Percentiles rank a stretch among this genome's conserved stretches.
These are phyloP conservation scores for Clanis bilineata DNA, from an alignment of 2,888 invertebrate genomes.

Conservation along the genomic window DNA sequence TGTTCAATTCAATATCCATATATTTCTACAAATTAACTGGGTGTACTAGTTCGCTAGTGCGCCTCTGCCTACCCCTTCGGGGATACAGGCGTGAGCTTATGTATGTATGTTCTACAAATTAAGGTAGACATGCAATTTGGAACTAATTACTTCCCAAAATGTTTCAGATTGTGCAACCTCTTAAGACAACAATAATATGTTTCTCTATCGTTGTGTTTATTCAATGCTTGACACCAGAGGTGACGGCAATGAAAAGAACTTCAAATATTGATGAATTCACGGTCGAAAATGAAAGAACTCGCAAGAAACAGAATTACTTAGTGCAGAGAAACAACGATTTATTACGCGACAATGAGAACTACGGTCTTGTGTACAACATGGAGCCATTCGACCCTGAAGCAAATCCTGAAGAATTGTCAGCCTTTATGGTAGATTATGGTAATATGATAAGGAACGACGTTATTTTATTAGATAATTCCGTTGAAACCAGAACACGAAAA, in stretches of 20 bases:
- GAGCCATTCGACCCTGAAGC: conserved; percentile 45
- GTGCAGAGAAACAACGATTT: conserved; percentile 50
- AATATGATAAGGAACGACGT: conserved; percentile 72
- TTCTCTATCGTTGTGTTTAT: conserved; percentile 48
- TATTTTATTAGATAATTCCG: conserved; percentile 66
- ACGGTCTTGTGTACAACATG: conserved; percentile 40
- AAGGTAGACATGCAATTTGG: not conserved
- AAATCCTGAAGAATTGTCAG: conserved; percentile 58
- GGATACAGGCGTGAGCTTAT: too few species aligned
- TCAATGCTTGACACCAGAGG: conserved; percentile 51
- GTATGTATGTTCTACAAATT: too few species aligned
- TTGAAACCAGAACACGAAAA: conserved; percentile 68
- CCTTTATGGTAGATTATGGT: conserved; percentile 66
- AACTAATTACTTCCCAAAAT: not conserved
- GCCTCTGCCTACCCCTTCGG: too few species aligned
- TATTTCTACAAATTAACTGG: too few species aligned
- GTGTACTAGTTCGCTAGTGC: too few species aligned
- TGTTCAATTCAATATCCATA: too few species aligned
- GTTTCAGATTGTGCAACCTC: conserved; percentile 53
- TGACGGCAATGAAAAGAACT: conserved; percentile 47
- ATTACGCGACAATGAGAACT: conserved; percentile 44
- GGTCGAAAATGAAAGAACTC: conserved; percentile 58
- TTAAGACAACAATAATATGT: conserved; percentile 45
- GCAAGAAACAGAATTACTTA: conserved; percentile 60
- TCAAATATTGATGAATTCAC: conserved; percentile 53